phyloP scores from a whole-genome alignment of 2,797 vertebrate species.

The Valencia hispanica region DNA sequence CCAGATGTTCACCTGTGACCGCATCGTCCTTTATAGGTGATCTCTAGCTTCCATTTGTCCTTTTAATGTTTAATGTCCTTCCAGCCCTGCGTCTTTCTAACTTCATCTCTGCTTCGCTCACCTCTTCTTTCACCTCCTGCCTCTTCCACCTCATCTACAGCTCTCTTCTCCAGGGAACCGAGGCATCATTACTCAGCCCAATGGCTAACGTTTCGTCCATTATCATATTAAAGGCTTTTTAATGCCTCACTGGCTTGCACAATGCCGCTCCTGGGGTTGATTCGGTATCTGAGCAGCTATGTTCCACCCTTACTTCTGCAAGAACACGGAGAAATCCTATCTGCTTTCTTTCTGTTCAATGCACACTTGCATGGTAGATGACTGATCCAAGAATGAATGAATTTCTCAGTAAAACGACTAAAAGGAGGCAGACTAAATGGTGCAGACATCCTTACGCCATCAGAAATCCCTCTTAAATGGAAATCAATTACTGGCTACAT shows the following conservation, averaged over 20 bases:
- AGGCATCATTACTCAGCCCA: slow-evolving; percentile 68
- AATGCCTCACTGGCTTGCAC: slow-evolving; percentile 65
- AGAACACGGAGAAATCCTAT: slow-evolving; percentile 27
- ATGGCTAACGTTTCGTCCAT: slow-evolving; percentile 69
- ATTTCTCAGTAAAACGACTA: slow-evolving; percentile 16
- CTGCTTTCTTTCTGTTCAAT: slow-evolving; percentile 25
- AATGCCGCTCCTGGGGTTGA: slow-evolving; percentile 44
- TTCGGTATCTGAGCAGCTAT: slow-evolving; percentile 50
- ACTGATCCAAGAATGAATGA: slow-evolving; percentile 19
- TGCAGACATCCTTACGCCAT: slow-evolving; percentile 36
- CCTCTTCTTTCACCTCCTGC: slow-evolving; percentile 35
- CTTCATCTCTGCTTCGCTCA: slow-evolving; percentile 39
- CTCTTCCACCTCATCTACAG: slow-evolving; percentile 59
- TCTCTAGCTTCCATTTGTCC: slow-evolving; percentile 15
- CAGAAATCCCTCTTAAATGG: slow-evolving; percentile 21
- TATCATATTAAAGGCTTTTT: slow-evolving; percentile 83
- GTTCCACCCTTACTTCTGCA: slow-evolving; percentile 45
- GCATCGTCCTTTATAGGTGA: slow-evolving; percentile 4
- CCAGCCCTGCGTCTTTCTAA: slow-evolving; percentile 16
- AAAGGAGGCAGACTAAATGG: slow-evolving; percentile 19
- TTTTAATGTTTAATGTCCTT: slow-evolving; percentile 53
- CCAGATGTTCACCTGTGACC: slow-evolving; percentile 34
- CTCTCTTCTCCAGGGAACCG: slow-evolving; percentile 65
- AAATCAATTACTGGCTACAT: slow-evolving; percentile 29
- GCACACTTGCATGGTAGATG: slow-evolving; percentile 13